Conservation (phyloP, 2,113 vertebrate species). For the Octodon degus region DNA sequence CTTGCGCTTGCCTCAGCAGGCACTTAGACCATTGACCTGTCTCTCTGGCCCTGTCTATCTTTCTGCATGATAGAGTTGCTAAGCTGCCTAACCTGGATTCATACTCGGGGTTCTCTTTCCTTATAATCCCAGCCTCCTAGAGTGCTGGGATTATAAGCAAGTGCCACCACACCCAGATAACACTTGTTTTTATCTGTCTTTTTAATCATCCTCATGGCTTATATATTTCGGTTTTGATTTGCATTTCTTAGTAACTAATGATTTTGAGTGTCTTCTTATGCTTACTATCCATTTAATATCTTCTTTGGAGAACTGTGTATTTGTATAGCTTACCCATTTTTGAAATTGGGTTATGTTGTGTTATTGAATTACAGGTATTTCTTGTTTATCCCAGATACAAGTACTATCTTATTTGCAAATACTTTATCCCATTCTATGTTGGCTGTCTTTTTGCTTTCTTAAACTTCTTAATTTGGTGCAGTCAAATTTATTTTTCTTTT, state of each 20-base stretch:
- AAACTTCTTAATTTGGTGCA: constrained; percentile 41
- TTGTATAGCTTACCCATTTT: not conserved
- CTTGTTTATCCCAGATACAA: not conserved
- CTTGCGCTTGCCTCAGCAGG: no score
- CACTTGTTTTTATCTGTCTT: not conserved
- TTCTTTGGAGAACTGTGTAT: not conserved
- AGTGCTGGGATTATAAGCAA: not conserved
- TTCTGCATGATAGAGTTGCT: not conserved
- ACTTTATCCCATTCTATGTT: not conserved
- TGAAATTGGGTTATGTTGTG: not conserved
- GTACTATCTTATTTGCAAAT: constrained; percentile 12
- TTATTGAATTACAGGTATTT: not conserved
- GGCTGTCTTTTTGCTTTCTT: not conserved
- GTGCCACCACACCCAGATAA: not conserved
- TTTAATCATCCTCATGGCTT: not conserved
- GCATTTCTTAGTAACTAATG: not conserved
- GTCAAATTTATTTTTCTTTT: constrained; percentile 19
- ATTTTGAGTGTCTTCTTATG: not conserved
- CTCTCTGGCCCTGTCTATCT: not conserved
- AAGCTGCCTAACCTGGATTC: not conserved
- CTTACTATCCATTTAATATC: not conserved
- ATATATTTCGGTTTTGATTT: not conserved
- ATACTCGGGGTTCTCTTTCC: not conserved
- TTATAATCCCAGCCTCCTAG: not conserved
- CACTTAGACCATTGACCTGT: no score